Conservation (phyloP, 92 coral and sea anemone species). For the Heliopora coerulea region DNA sequence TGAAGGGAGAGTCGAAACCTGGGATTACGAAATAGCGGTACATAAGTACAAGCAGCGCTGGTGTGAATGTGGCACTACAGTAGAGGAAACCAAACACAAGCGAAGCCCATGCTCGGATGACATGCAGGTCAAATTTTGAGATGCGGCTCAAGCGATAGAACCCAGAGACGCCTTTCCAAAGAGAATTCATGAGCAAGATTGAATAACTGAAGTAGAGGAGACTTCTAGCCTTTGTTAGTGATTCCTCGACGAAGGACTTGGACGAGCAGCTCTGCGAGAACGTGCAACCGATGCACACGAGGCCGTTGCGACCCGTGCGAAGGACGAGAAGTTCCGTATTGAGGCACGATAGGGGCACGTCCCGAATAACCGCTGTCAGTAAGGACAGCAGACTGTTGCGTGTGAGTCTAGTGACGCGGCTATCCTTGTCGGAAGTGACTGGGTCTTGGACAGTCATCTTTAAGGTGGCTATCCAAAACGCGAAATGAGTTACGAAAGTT, state of each 20-base stretch:
- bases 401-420: slow-evolving; percentile 66
- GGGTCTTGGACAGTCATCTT: slow-evolving; percentile 64
- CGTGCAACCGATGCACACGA: slow-evolving; percentile 82
- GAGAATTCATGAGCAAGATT: slow-evolving; percentile 65
- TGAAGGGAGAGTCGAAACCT: slow-evolving; percentile 68
- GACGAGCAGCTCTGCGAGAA: slow-evolving; percentile 58
- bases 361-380: slow-evolving; percentile 77
- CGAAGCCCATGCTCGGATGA: slow-evolving; percentile 77
- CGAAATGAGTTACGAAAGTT: slow-evolving; percentile 66
- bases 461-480: slow-evolving; percentile 72
- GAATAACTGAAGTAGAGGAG: slow-evolving; percentile 56
- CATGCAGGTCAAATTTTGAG: slow-evolving; percentile 73
- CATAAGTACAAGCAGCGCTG: slow-evolving; percentile 78
- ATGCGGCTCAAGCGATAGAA: slow-evolving; percentile 93
- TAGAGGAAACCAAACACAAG: slow-evolving; percentile 84
- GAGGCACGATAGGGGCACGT: slow-evolving; percentile 80
- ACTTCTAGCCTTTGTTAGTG: slow-evolving; percentile 55
- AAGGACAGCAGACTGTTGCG: slow-evolving; percentile 68
- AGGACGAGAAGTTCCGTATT: slow-evolving; percentile 77
- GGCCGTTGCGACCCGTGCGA: slow-evolving; percentile 75
- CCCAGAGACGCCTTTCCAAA: slow-evolving; percentile 90
- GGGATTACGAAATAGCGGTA: slow-evolving; percentile 80
- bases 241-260: slow-evolving; percentile 59
- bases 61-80: slow-evolving; percentile 70
- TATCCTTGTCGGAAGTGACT: slow-evolving; percentile 63